A percentile compares a stretch with the other conserved stretches of the same genome.
phyloP scores from a whole-genome alignment of 1,140 invertebrate species.

The Dendrolimus kikuchii region DNA sequence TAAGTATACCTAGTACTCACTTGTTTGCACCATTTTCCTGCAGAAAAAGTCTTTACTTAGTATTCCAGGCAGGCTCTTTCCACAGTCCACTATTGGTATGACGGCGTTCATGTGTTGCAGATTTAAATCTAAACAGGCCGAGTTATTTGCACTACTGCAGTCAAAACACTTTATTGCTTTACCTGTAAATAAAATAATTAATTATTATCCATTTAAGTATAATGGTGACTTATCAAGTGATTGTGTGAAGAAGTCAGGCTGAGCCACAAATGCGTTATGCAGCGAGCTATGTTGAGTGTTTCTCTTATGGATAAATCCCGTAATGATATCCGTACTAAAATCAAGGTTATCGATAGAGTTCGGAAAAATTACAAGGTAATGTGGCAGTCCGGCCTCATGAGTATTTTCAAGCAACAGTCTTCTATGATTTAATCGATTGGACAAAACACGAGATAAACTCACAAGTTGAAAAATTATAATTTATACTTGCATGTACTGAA shows the following conservation, averaged over 20 bases:
- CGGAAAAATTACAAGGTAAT: too few relatives aligned
- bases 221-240: too few relatives aligned
- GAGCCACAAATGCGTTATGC: too few relatives aligned
- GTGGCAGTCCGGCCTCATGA: too few relatives aligned
- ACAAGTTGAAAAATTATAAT: background rate
- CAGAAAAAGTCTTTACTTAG: constrained; percentile 33
- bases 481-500: constrained; percentile 22
- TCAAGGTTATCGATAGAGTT: too few relatives aligned
- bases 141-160: constrained; percentile 52
- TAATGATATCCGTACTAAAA: too few relatives aligned
- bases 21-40: constrained; percentile 38
- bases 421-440: too few relatives aligned
- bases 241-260: too few relatives aligned
- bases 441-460: too few relatives aligned
- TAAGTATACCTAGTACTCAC: constrained; percentile 20
- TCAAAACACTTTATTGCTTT: constrained; percentile 43
- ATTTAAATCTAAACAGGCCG: constrained; percentile 38
- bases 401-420: too few relatives aligned
- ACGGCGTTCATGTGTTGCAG: constrained; percentile 25
- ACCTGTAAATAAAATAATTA: constrained; percentile 21
- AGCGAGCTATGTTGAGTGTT: too few relatives aligned
- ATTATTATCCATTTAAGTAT: background rate
- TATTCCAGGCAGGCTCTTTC: constrained; percentile 14
- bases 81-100: constrained; percentile 31
- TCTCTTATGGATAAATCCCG: too few relatives aligned